Base-by-base conservation (phyloP, 2,888 invertebrate genomes). In the Lasioglossum leucozonium region DNA sequence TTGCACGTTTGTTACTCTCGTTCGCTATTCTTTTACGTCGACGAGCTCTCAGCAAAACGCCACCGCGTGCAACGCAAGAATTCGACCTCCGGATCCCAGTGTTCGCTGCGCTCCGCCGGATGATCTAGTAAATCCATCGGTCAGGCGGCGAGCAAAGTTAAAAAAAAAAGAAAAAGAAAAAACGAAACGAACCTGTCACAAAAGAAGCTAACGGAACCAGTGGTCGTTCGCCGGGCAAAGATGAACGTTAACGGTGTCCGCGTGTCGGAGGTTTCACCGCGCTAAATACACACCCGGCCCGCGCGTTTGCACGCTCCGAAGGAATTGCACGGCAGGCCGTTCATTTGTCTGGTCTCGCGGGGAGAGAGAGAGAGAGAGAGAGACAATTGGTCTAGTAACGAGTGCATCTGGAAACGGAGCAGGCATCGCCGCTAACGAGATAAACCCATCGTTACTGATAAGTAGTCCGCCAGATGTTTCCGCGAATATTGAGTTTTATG, bases 161-260 rank as follows among this genome's bases (percentile, higher is more conserved):
- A n/a, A n/a, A n/a, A n/a, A n/a, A n/a, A n/a, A n/a, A n/a, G n/a
- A n/a, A n/a, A n/a, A 22, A 30, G 13, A 2, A 42, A 69, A n/a
- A 69, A n/a, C 13, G 22, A 34, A 47, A 40, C 65, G 44, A 62
- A 44, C 40, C 76, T 62, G 72, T 78, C 84, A 78, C 77, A 78
- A 84, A 84, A 84, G 84, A 69, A 74, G 78, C 51, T 84, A 84
- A 84, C 84, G 84, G 51, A 71, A 84, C 78, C 11, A n/a, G 69
- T 11, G n/a, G 44, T 34, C 72, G 82, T 82, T 82, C 77, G 73
- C 82, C 76, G 22, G 62, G 37, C 82, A 69, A 84, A 72, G 84
- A 83, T 77, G 77, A 83, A 62, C 42, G 73, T 84, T 83, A 84
- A 83, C 84, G 84, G 84, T 83, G 84, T 65, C 73, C 51, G 76